A percentile compares a stretch with the other conserved stretches of the same genome.
These are phyloP conservation scores for Onthophagus taurus DNA, from an alignment of 1,140 invertebrate species.

Conservation along the genomic window DNA sequence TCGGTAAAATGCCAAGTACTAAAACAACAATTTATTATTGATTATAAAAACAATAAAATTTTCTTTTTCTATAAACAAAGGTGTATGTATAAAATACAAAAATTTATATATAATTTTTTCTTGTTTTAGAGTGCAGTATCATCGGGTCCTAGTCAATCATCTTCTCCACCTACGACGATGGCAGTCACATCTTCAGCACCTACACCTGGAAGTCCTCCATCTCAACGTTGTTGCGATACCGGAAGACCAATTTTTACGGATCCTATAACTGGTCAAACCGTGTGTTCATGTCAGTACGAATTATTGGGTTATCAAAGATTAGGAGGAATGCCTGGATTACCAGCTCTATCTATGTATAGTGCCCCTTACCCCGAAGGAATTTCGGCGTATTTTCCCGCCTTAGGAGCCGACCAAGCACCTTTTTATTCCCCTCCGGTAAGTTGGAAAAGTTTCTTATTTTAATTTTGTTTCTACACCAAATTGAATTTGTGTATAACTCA, in stretches of 20 bases:
- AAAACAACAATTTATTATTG: not conserved
- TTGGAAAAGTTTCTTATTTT: too few relatives aligned
- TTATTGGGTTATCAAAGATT: slow-evolving; percentile 71
- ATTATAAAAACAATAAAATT: too few relatives aligned
- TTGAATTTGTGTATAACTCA: too few relatives aligned
- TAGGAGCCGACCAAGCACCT: slow-evolving; percentile 68
- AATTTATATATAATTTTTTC: slow-evolving; percentile 27
- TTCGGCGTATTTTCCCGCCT: slow-evolving; percentile 71
- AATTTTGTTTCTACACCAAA: too few relatives aligned
- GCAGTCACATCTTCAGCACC: slow-evolving; percentile 49
- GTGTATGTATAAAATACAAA: too few relatives aligned
- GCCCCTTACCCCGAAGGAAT: slow-evolving; percentile 65
- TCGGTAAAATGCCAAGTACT: not conserved
- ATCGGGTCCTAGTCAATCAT: slow-evolving; percentile 43
- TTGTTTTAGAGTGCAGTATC: slow-evolving; percentile 39
- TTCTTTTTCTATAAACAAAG: too few relatives aligned
- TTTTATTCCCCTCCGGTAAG: slow-evolving; percentile 76
- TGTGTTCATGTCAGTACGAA: slow-evolving; percentile 87
- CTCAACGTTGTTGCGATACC: slow-evolving; percentile 78
- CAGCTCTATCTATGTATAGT: slow-evolving; percentile 62
- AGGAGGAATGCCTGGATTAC: slow-evolving; percentile 46
- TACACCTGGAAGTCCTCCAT: slow-evolving; percentile 36
- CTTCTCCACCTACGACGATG: slow-evolving; percentile 42
- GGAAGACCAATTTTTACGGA: slow-evolving; percentile 85
- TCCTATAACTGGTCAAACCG: slow-evolving; percentile 81